Percentiles rank a stretch among this genome's conserved stretches.
Evolutionary conservation across 2,888 invertebrate genomes (phyloP).

Genomic region (Fragum whitleyi): DNA sequence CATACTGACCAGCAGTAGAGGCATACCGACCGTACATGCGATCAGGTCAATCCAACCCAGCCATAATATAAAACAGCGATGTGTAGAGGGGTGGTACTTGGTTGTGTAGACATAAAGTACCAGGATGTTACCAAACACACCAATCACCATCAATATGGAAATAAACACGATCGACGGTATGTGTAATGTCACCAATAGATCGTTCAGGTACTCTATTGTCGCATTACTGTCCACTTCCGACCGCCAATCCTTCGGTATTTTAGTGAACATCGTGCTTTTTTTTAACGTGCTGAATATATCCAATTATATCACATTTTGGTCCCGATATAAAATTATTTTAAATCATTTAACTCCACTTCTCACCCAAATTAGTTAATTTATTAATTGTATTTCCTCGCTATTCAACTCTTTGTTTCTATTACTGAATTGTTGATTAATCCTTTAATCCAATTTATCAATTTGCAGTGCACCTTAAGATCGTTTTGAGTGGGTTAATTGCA

Average conservation of each 20-base stretch:
- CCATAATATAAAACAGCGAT: constrained; percentile 72
- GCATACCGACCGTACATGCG: constrained; percentile 72
- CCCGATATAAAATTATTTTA: no score
- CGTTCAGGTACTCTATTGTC: constrained; percentile 67
- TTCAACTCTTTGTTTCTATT: no score
- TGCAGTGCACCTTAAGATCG: no score
- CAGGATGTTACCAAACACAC: constrained; percentile 72
- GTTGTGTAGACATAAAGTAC: constrained; percentile 72
- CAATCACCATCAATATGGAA: constrained; percentile 71
- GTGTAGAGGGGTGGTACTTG: constrained; percentile 72
- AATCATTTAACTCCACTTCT: no score
- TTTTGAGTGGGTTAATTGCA: no score
- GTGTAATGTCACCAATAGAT: constrained; percentile 65
- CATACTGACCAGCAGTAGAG: constrained; percentile 73
- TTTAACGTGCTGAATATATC: no score
- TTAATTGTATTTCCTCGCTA: no score
- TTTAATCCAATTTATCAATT: no score
- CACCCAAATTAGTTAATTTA: no score
- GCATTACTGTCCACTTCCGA: constrained; percentile 42
- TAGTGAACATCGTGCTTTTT: constrained; percentile 49
- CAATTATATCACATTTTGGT: no score
- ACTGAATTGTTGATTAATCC: no score
- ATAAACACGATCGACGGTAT: constrained; percentile 74
- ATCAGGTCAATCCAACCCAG: constrained; percentile 74
- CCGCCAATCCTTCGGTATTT: constrained; percentile 52